These are phyloP conservation scores for Ceryle rudis DNA, from an alignment of 2,797 vertebrate genomes.

Conservation along the genomic window DNA sequence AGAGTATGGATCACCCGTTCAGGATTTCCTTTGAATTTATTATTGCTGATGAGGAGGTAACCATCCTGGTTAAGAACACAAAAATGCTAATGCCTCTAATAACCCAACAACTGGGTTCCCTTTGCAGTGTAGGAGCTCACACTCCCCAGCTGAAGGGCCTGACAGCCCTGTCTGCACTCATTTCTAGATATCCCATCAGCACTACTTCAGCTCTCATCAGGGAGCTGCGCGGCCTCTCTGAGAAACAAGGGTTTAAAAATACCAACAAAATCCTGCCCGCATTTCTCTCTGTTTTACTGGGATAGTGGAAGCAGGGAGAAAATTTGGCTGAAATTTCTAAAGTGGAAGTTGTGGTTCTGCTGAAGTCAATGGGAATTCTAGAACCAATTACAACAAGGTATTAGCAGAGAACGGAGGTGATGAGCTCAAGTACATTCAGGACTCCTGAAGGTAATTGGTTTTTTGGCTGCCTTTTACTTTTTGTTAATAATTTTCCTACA, in stretches of 20 bases:
- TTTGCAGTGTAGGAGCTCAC: neutral
- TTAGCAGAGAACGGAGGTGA: neutral
- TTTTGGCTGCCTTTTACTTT: neutral
- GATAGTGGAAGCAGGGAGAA: neutral
- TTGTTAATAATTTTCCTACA: neutral
- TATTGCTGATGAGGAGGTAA: neutral
- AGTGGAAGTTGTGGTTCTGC: neutral
- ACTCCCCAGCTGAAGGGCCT: neutral
- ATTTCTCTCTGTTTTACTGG: neutral
- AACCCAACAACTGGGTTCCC: neutral
- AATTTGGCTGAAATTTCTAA: neutral
- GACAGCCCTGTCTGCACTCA: neutral
- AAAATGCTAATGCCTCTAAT: neutral
- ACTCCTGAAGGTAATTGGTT: neutral
- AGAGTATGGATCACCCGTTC: conserved; percentile 58
- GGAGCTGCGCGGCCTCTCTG: neutral
- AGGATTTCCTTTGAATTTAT: neutral
- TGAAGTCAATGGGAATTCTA: neutral
- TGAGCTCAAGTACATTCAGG: neutral
- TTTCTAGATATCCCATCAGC: neutral
- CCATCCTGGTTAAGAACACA: neutral
- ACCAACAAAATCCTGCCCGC: neutral
- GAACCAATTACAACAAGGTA: neutral
- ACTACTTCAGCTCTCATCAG: neutral
- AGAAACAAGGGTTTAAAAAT: neutral